A percentile compares a stretch with the other conserved stretches of the same genome.
Evolutionary conservation across 2,888 invertebrate genomes (phyloP).

Genomic region (Polydrusus cervinus): DNA sequence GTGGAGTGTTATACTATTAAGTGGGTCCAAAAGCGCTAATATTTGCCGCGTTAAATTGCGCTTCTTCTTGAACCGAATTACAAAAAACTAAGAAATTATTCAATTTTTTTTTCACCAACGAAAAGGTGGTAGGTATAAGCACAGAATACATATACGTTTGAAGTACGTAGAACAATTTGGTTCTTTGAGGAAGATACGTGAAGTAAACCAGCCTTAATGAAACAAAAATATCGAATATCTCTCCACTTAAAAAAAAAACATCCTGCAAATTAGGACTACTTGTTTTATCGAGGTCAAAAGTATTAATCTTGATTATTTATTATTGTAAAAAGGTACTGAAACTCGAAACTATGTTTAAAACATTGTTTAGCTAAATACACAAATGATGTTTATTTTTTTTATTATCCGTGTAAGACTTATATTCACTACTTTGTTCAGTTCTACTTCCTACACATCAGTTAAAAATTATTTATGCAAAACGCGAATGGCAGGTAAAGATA

Average conservation of each 20-base stretch:
- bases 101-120: too few species aligned
- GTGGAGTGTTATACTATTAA: too few species aligned
- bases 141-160: too few species aligned
- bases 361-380: slow-evolving; percentile 26
- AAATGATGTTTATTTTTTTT: slow-evolving; percentile 24
- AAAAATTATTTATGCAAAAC: slow-evolving; percentile 30
- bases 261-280: slow-evolving; percentile 28
- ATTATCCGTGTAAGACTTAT: background rate
- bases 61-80: too few species aligned
- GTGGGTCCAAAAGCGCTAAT: too few species aligned
- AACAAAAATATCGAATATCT: slow-evolving; percentile 1
- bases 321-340: slow-evolving; percentile 32
- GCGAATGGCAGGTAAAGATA: slow-evolving; percentile 12
- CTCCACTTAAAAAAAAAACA: slow-evolving; percentile 10
- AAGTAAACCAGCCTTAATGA: background rate
- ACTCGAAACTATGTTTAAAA: slow-evolving; percentile 21
- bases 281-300: slow-evolving; percentile 39
- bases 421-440: slow-evolving; percentile 14
- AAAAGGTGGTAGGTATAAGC: too few species aligned
- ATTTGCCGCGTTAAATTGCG: too few species aligned
- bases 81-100: too few species aligned
- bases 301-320: slow-evolving; percentile 42
- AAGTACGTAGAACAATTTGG: too few species aligned
- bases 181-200: too few species aligned
- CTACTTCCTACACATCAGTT: slow-evolving; percentile 28